Base-by-base conservation (phyloP, 2,113 vertebrate genomes). In the Ciconia maguari region DNA sequence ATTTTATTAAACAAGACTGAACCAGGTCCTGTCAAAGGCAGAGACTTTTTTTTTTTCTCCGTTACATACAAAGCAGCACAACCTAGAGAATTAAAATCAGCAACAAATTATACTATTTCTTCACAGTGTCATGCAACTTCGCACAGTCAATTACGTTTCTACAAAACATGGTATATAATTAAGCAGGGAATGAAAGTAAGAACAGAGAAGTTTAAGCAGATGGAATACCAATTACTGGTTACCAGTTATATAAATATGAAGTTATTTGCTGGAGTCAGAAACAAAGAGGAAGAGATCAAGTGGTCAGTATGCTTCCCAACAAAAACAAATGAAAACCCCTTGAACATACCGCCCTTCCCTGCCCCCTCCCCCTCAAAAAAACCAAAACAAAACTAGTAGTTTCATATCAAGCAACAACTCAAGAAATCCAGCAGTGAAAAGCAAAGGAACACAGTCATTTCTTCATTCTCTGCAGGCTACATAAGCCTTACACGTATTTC, bases 291-390 rank as follows among this genome's bases (percentile, higher is more conserved):
- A 83, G 42, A 80, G 24, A 93, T 60, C 19, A 77, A 3, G 34
- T 14, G 10, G 46, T 69, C 62, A 83, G 17, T 21, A 52, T 24
- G 10, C 12, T 94, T 87, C 60, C 41, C 75, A 69, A 49, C 6
- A n/a, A 62, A 88, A 92, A 64, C n/a, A 87, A 87, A 74, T 30
- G 3, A 48, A 92, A 91, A 51, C 1, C 2, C 18, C 9, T 61
- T 17, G 7, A 82, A 81, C 14, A 54, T 30, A 26, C 2, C 16
- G 38, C 5, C 5, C 17, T 69, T 44, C 30, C 52, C 34, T 27
- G 18, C 3, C 11, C 2, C 2, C 3, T 6, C 13, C 2, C 4
- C 2, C n/a, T 11, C 2, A 16, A 61, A 81, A 77, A 24, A 52
- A 61, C 17, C 9, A 11, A 36, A 18, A 21, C 15, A 19, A 52